Evolutionary conservation across 2,113 vertebrate species (phyloP), one percentile per base, ranked within the genome.

Genomic region (Lonchura striata): DNA sequence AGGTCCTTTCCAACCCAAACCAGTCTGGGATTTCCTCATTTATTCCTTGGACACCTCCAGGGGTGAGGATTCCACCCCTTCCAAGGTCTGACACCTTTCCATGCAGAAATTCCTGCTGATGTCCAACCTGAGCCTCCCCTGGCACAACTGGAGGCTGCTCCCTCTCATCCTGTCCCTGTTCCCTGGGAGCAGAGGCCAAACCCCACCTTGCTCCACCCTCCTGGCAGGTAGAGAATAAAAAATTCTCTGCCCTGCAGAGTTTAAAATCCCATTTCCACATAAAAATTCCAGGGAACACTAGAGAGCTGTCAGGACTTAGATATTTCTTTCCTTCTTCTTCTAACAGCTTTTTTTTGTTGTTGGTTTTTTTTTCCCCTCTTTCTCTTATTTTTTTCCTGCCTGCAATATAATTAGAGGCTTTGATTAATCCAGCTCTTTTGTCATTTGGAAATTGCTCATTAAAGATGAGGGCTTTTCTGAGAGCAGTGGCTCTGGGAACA

Each of bases 401-500:
- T 82, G 91, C 94, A 96, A 81, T 80, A 80, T 96, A 96, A 97
- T 97, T 96, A 97, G 95, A 92, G 69, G 82, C 93, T 96, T 94
- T 97, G 95, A 97, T 97, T 96, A 97, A 96, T 90, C 95, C 92
- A 89, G 82, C 61, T 92, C 90, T 94, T 96, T 95, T 94, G 94
- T 96, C 96, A 90, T 96, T 71, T 92, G 83, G 90, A 97, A 96
- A 97, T 92, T 86, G 94, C 91, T 96, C 92, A 95, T 97, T 96
- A 96, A 97, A 96, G 95, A 90, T 18, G 70, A 94, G 91, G 91
- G 86, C 66, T 89, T 94, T 96, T 68, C 78, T 83, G 94, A 96
- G 96, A 97, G 95, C 86, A 84, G 61, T 57, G 77, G 87, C 70
- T 82, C 82, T 91, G 93, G 44, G 94, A 96, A 94, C 95, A 95